Evolutionary conservation across 2,113 vertebrate species (phyloP).

Genomic region (Forbesichthys papilliferus): DNA sequence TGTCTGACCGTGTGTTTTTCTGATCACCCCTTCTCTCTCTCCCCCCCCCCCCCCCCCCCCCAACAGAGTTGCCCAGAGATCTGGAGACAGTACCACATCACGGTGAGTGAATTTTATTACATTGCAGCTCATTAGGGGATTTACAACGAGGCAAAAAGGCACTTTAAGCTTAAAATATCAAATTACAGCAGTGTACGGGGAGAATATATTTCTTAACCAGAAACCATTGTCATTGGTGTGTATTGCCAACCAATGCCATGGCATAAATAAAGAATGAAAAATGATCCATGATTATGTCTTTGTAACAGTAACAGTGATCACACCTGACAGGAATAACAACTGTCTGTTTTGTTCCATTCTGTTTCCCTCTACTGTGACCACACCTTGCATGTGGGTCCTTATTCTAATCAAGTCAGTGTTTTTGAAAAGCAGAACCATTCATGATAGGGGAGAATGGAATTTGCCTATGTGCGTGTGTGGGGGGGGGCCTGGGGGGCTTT

Average conservation of each 20-base stretch:
- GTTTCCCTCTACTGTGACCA: not conserved
- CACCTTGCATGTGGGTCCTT: slow-evolving; percentile 23
- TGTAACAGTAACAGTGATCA: slow-evolving; percentile 29
- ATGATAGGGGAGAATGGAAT: slow-evolving; percentile 45
- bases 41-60: not conserved
- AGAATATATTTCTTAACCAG: no score
- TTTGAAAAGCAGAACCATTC: slow-evolving; percentile 51
- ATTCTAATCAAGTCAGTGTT: slow-evolving; percentile 19
- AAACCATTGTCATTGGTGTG: no score
- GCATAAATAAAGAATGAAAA: no score
- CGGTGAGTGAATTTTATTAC: slow-evolving; percentile 78
- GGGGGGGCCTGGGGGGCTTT: slow-evolving; percentile 1
- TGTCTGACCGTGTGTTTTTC: not conserved
- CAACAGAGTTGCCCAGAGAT: slow-evolving; percentile 93
- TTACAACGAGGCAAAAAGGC: no score
- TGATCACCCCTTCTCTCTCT: not conserved
- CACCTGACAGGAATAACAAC: slow-evolving; percentile 26
- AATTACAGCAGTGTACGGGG: no score
- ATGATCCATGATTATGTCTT: slow-evolving; percentile 32
- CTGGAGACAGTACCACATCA: slow-evolving; percentile 98
- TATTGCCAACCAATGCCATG: no score
- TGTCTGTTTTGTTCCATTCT: not conserved
- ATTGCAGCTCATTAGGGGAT: no score
- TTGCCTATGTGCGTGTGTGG: slow-evolving; percentile 12
- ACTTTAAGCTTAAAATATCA: no score